A percentile compares a stretch with the other conserved stretches of the same genome.
Evolutionary conservation across 2,888 invertebrate species (phyloP).

Genomic region (Lasioglossum malachurum): DNA sequence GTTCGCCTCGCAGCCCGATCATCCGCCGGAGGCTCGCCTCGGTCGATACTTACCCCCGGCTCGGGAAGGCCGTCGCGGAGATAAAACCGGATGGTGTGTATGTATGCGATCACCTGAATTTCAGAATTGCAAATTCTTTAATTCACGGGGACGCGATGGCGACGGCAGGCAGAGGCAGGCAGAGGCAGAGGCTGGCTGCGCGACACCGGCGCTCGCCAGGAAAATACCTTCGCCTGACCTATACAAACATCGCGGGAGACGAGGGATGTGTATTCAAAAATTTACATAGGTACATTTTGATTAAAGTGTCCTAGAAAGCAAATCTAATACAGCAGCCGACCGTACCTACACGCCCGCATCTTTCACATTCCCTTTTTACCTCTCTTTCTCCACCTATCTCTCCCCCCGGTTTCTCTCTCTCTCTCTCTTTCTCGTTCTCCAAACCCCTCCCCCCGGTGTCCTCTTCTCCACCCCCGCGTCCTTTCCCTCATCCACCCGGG

Average conservation of each 20-base stretch:
- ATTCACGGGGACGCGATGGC: constrained; percentile 79
- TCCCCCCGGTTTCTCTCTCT: background rate
- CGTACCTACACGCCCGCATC: constrained; percentile 52
- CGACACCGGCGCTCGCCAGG: constrained; percentile 72
- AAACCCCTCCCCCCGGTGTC: background rate
- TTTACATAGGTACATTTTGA: constrained; percentile 85
- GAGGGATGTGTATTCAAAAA: constrained; percentile 84
- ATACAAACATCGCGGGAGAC: constrained; percentile 83
- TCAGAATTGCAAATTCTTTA: constrained; percentile 85
- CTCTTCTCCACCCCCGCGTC: background rate
- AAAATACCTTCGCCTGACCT: constrained; percentile 84
- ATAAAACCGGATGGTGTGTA: constrained; percentile 71
- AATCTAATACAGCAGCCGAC: constrained; percentile 82
- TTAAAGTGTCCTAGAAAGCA: constrained; percentile 85
- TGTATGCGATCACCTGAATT: constrained; percentile 80
- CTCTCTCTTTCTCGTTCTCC: background rate
- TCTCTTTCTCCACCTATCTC: constrained; percentile 2
- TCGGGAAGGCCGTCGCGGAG: constrained; percentile 61
- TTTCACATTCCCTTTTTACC: constrained; percentile 25
- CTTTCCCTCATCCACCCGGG: background rate
- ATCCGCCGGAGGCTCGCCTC: constrained; percentile 35
- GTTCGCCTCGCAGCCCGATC: constrained; percentile 28
- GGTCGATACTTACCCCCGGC: constrained; percentile 64
- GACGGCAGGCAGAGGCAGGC: constrained; percentile 55
- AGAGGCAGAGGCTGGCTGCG: constrained; percentile 61